phyloP scores from a whole-genome alignment of 1,140 invertebrate genomes.

The Cydia splendana region DNA sequence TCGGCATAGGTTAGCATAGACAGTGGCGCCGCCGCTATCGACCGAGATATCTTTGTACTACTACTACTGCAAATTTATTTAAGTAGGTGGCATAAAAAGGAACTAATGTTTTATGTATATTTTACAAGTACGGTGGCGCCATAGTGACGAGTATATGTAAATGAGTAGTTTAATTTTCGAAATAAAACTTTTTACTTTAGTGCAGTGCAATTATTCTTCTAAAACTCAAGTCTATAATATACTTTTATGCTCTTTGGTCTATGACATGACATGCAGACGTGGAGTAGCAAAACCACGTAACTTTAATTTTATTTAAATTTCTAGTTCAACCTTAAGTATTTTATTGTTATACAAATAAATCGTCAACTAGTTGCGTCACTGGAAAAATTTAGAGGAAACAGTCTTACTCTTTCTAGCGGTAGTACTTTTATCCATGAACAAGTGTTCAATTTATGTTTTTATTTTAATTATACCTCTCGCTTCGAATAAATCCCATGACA shows the following conservation, averaged over 20 bases:
- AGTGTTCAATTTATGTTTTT: no score
- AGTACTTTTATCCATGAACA: no score
- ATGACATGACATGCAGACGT: not conserved
- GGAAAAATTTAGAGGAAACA: no score
- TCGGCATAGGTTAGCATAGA: not conserved
- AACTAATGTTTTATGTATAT: not conserved
- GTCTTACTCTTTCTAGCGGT: no score
- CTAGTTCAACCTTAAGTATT: not conserved
- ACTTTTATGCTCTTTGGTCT: no score
- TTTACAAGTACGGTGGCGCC: not conserved
- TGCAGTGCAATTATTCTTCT: no score
- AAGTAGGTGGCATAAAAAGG: not conserved
- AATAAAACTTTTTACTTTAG: not conserved
- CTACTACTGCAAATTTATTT: not conserved
- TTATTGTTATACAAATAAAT: no score
- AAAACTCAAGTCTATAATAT: no score
- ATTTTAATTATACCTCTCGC: no score
- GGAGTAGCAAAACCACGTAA: not conserved
- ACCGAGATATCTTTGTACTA: not conserved
- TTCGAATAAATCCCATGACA: no score
- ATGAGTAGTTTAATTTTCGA: not conserved
- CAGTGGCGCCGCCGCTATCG: not conserved
- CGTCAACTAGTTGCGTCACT: no score
- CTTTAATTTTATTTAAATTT: slow-evolving; percentile 10
- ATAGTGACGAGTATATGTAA: not conserved